Evolutionary conservation across 2,113 vertebrate species (phyloP), one percentile per base, ranked within the genome.

Genomic region (Ursus arctos): DNA sequence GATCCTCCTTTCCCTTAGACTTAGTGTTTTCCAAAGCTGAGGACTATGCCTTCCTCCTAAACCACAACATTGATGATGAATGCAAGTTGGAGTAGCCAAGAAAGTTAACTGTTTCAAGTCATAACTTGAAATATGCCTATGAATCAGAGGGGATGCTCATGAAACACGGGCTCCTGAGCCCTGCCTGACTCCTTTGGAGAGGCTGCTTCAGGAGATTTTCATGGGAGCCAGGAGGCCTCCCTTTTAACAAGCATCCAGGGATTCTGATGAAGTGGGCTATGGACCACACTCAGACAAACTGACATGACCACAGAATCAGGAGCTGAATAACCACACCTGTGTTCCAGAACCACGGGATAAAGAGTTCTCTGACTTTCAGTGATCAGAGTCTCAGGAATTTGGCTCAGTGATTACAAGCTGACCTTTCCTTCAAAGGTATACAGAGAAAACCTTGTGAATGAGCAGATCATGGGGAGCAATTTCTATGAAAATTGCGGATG

Each of bases 401-500:
- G 65, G 72, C 40, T 96, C n/a, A 49, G 51, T 80, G 36, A 51
- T 86, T 59, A 21, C 55, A 94, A 92, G 15, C 22, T 88, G 55
- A 63, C 33, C 69, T 91, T 82, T 76, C 55, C 40, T 92, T 97
- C 31, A 67, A n/a, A 71, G 16, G 16, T 88, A 11, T 57, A 36
- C 49, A 77, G n/a, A 93, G 33, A 95, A 86, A 88, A 69, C 33
- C 31, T 36, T 81, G 19, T 87, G 89, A 94, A 36, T 59, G 49
- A 94, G 1, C 40, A 86, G 61, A 80, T 67, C 36, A 49, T 40
- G 9, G 5, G 47, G 40, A 85, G 9, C 28, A 69, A 5, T 97
- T 92, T 95, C 81, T 82, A 7, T 90, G 91, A 91, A 92, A 90
- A 65, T 85, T 81, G 76, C 6, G 93, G 71, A 84, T 71, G 40